Evolutionary conservation across 2,113 vertebrate species (phyloP), one percentile per base, ranked within the genome.

Genomic region (Lucifuga dentata): DNA sequence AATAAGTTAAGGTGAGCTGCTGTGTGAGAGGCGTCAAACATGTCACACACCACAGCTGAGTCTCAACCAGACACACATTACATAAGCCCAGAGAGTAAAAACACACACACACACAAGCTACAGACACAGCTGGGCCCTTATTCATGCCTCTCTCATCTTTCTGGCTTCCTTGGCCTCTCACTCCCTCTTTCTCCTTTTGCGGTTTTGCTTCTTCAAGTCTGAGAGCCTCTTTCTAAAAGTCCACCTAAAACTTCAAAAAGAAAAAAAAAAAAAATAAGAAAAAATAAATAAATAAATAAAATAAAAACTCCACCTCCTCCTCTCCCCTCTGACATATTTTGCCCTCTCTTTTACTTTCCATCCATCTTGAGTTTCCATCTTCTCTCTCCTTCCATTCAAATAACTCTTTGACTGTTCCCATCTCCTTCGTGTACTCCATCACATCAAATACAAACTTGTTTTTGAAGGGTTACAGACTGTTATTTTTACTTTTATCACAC

Each of bases 1-100:
- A 81, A 83, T 86, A 85, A 85, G 72, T 86, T 66, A 86, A 52
- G 77, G 73, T 59, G 60, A 44, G 41, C 52, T 38, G 69, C 63
- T 55, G 57, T 6, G 64, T 57, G 66, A 46, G 20, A 56, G 72
- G 38, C 23, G 39, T 73, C 39, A 12, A 51, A 69, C 60, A 46
- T 41, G 38, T 57, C 67, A 59, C 49, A 43, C 35, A 43, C 33
- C 35, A 7, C 84, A 86, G 84, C 79, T 85, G 81, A 8, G 67
- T 40, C 70, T 41, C 0, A 49, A 21, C 29, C 50, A 50, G 43
- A 74, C 57, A 73, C 71, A 77, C 52, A 15, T 88, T 86, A 68
- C 73, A 39, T 84, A 86, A 88, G 65, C 9, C 41, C 38, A 46
- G 21, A 38, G 32, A 59, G 35, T 24, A 40, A 44, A 33, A 52